A percentile compares a stretch with the other conserved stretches of the same genome.
Conservation (phyloP, 2,797 vertebrate genomes). For the Enteromius afrohamiltoni region DNA sequence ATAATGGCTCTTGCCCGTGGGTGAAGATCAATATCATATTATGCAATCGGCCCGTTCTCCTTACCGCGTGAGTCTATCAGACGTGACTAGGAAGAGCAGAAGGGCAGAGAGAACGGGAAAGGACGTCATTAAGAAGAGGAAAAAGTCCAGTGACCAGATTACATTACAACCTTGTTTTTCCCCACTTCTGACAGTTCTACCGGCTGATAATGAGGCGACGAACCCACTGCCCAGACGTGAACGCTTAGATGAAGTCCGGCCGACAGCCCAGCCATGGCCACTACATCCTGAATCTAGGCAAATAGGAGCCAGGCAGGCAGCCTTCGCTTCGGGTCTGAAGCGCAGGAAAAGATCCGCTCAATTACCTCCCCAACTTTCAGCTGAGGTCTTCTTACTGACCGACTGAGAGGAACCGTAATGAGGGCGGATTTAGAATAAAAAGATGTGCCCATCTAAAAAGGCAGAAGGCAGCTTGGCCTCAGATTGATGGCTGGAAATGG, state of each 20-base stretch:
- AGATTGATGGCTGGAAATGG: slow-evolving; percentile 80
- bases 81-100: slow-evolving; percentile 74
- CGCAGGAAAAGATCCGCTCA: slow-evolving; percentile 76
- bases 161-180: slow-evolving; percentile 77
- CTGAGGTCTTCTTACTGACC: slow-evolving; percentile 79
- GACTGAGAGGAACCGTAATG: slow-evolving; percentile 82
- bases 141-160: slow-evolving; percentile 82
- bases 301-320: slow-evolving; percentile 68
- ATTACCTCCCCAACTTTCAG: slow-evolving; percentile 82
- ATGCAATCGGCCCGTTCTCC: slow-evolving; percentile 58
- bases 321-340: slow-evolving; percentile 68
- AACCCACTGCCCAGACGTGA: slow-evolving; percentile 72
- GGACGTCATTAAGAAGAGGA: slow-evolving; percentile 78
- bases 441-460: slow-evolving; percentile 81
- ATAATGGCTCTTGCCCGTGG: slow-evolving; percentile 58
- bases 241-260: slow-evolving; percentile 80
- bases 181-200: slow-evolving; percentile 78
- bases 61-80: slow-evolving; percentile 67
- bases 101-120: slow-evolving; percentile 71
- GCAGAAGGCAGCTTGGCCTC: slow-evolving; percentile 44
- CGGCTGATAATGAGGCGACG: slow-evolving; percentile 78
- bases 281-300: slow-evolving; percentile 77
- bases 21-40: slow-evolving; percentile 64
- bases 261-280: slow-evolving; percentile 74
- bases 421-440: slow-evolving; percentile 83